A percentile compares a stretch with the other conserved stretches of the same genome.
Conservation (phyloP, 2,888 invertebrate species). For the Chrysolina oricalcia region DNA sequence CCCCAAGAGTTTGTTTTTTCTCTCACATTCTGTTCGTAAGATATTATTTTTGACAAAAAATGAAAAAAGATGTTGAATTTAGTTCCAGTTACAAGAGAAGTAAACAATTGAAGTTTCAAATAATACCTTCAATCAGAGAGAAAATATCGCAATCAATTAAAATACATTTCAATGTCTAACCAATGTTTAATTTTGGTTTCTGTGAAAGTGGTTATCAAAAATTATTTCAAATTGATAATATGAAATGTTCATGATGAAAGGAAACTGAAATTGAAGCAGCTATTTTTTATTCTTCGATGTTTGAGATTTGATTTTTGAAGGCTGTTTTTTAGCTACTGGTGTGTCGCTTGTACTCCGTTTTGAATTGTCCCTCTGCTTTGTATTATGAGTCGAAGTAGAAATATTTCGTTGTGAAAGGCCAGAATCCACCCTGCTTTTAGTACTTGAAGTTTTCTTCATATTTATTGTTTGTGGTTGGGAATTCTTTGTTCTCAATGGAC, state of each 20-base stretch:
- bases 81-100: too few relatives aligned
- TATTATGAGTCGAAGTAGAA: neutral
- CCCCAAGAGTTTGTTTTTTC: too few relatives aligned
- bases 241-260: neutral
- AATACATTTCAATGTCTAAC: neutral
- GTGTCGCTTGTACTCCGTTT: neutral
- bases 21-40: too few relatives aligned
- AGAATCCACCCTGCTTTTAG: neutral
- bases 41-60: too few relatives aligned
- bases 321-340: neutral
- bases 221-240: neutral
- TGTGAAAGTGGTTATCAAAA: neutral
- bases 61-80: too few relatives aligned
- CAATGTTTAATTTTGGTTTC: neutral
- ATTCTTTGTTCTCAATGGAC: neutral
- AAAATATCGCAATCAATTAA: neutral
- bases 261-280: neutral
- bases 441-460: neutral
- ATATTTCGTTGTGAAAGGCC: neutral
- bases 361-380: neutral
- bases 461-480: neutral
- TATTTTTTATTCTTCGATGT: neutral
- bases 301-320: neutral
- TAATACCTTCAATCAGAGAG: neutral
- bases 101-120: neutral